These are phyloP conservation scores for Lasioglossum villosulum DNA, from an alignment of 2,888 invertebrate species.

Conservation along the genomic window DNA sequence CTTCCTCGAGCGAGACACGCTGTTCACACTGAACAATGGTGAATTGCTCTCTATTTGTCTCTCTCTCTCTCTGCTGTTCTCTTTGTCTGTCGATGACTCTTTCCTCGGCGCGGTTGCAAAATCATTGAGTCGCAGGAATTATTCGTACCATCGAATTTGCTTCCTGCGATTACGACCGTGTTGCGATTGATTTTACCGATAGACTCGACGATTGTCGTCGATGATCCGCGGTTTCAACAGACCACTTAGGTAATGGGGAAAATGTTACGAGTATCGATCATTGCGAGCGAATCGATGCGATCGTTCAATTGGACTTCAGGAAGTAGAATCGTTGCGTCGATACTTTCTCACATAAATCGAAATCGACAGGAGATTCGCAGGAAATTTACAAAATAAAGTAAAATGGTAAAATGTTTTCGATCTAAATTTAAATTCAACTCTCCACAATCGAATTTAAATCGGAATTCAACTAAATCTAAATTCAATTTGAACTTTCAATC, in stretches of 20 bases:
- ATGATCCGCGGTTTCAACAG: not conserved
- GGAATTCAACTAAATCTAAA: too few species aligned
- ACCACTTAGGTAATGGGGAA: not conserved
- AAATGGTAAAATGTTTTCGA: not conserved
- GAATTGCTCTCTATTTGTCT: not conserved
- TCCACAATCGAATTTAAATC: too few species aligned
- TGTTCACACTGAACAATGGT: constrained; percentile 10
- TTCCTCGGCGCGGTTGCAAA: not conserved
- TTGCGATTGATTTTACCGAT: not conserved
- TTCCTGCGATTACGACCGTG: not conserved
- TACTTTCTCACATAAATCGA: not conserved
- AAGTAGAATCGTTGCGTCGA: not conserved
- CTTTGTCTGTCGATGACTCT: not conserved
- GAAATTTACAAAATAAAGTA: not conserved
- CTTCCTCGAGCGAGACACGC: constrained; percentile 39
- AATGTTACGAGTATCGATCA: not conserved
- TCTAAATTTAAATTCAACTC: too few species aligned
- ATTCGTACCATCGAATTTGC: not conserved
- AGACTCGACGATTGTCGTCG: not conserved
- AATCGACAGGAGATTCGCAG: not conserved
- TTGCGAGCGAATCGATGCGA: not conserved
- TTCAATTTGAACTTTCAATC: too few species aligned
- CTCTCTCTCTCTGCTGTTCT: not conserved
- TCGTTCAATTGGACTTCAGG: not conserved
- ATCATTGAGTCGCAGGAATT: not conserved